A percentile compares a stretch with the other conserved stretches of the same genome.
These are phyloP conservation scores for Xestia rhomboidea DNA, from an alignment of 2,888 invertebrate genomes.

Conservation along the genomic window DNA sequence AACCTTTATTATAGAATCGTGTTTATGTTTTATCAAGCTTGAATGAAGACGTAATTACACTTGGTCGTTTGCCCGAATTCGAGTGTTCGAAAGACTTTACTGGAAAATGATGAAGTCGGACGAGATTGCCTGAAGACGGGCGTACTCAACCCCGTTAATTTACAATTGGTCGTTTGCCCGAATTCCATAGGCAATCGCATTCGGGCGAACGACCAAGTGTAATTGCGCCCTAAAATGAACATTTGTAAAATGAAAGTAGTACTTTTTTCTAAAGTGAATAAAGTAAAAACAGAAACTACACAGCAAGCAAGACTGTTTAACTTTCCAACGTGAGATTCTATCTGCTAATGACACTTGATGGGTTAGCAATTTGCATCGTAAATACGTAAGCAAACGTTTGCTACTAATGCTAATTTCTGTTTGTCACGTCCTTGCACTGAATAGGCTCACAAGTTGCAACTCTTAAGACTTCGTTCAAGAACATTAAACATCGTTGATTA, in stretches of 20 bases:
- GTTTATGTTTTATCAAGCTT: conserved; percentile 4
- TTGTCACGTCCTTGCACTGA: conserved; percentile 26
- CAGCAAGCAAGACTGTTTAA: conserved; percentile 16
- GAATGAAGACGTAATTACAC: neutral
- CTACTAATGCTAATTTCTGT: conserved; percentile 24
- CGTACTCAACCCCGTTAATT: neutral
- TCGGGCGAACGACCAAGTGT: neutral
- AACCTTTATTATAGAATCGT: neutral
- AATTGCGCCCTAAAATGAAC: neutral
- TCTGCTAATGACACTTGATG: conserved; percentile 41
- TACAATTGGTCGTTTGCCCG: neutral
- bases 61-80: neutral
- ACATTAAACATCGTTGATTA: neutral
- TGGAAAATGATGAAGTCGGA: neutral
- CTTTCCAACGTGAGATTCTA: conserved; percentile 45
- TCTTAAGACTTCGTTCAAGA: conserved; percentile 24
- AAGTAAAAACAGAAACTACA: conserved; percentile 9
- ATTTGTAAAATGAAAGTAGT: conserved; percentile 14
- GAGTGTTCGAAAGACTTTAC: neutral
- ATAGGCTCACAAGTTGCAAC: conserved; percentile 17
- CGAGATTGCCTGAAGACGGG: neutral
- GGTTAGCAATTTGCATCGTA: conserved; percentile 15
- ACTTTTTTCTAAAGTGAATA: neutral
- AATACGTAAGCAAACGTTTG: conserved; percentile 15
- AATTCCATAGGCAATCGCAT: neutral